Evolutionary conservation across 2,888 invertebrate species (phyloP).

Genomic region (Pristionchus fissidentatus): DNA sequence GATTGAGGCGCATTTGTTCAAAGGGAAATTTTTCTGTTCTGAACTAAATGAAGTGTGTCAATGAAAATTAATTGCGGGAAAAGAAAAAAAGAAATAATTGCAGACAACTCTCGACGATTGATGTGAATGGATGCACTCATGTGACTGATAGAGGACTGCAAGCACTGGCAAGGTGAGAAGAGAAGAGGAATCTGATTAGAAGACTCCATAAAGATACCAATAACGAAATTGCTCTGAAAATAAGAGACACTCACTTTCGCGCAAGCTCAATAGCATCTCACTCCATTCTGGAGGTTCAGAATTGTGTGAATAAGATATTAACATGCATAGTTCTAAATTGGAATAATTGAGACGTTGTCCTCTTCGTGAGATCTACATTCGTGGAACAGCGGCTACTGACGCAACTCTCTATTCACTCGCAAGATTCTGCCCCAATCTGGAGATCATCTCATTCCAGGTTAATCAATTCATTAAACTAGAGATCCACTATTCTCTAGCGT

Average conservation of each 20-base stretch:
- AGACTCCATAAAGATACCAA: too few species aligned
- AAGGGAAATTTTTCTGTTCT: too few species aligned
- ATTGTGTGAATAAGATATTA: too few species aligned
- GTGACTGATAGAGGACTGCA: constrained; percentile 74
- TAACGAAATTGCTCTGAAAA: too few species aligned
- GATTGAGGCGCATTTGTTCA: too few species aligned
- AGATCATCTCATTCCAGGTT: constrained; percentile 68
- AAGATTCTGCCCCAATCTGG: constrained; percentile 73
- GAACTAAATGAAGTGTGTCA: neutral
- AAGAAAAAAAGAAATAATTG: neutral
- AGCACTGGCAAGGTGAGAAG: constrained; percentile 65
- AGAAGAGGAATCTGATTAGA: neutral
- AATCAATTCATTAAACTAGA: neutral
- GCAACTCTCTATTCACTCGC: constrained; percentile 72
- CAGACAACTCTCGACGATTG: constrained; percentile 54
- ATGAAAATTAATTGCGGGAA: neutral
- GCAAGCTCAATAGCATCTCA: too few species aligned
- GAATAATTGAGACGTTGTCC: constrained; percentile 64
- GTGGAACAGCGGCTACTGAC: constrained; percentile 74
- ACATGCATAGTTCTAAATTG: too few species aligned
- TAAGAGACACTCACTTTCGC: too few species aligned
- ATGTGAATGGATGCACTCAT: constrained; percentile 74
- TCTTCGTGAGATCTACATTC: constrained; percentile 71
- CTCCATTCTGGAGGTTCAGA: too few species aligned
- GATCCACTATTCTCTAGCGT: too few species aligned